Evolutionary conservation across 2,113 vertebrate species (phyloP).

Genomic region (Hippocampus guttulatus): DNA sequence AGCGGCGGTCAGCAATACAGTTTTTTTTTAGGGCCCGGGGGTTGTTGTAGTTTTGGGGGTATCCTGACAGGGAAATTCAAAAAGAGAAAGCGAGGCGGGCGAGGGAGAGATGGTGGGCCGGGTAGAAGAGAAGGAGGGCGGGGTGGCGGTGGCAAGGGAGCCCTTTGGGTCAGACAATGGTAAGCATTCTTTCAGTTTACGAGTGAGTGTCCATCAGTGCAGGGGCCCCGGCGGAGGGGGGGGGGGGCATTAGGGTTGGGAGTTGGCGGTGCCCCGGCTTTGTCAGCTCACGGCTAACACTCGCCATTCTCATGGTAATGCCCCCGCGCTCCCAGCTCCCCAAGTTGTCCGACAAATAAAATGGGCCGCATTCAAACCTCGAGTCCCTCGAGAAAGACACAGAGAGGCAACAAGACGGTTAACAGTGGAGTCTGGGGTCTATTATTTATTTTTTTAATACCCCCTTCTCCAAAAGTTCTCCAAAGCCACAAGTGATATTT

Average conservation of each 20-base stretch:
- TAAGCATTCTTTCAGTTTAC: constrained; percentile 93
- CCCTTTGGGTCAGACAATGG: constrained; percentile 80
- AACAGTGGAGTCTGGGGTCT: constrained; percentile 64
- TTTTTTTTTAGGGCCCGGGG: constrained; percentile 58
- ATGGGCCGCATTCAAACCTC: constrained; percentile 88
- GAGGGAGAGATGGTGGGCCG: constrained; percentile 64
- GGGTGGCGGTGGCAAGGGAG: constrained; percentile 67
- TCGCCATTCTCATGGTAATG: constrained; percentile 93
- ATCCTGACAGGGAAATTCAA: constrained; percentile 55
- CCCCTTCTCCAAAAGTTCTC: constrained; percentile 42
- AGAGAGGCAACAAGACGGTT: constrained; percentile 69
- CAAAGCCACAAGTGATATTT: constrained; percentile 65
- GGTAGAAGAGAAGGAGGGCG: constrained; percentile 55
- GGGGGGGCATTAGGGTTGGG: constrained; percentile 23
- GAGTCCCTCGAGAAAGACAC: constrained; percentile 68
- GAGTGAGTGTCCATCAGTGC: constrained; percentile 92
- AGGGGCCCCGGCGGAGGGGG: constrained; percentile 71
- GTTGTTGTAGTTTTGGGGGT: background rate
- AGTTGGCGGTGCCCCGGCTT: constrained; percentile 69
- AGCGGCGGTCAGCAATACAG: constrained; percentile 65
- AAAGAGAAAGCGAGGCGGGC: constrained; percentile 54
- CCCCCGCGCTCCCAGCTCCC: constrained; percentile 79
- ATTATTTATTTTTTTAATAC: constrained; percentile 51
- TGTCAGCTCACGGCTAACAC: constrained; percentile 90
- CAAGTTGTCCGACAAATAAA: constrained; percentile 95